Conservation (phyloP, 2,888 invertebrate species). For the Lepidocyrtoides sp. region DNA sequence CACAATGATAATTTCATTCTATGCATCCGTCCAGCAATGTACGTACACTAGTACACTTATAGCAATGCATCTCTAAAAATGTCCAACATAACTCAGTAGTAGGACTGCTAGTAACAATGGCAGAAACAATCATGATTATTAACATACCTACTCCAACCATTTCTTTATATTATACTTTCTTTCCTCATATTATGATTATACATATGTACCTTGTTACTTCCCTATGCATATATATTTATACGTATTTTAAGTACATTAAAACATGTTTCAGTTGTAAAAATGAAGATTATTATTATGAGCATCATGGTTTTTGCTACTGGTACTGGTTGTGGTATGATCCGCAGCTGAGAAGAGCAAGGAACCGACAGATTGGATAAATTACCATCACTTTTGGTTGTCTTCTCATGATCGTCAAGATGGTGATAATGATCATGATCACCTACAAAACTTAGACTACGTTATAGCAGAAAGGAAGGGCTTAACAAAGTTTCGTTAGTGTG, state of each 20-base stretch:
- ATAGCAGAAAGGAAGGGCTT: not conserved
- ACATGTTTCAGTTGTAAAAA: not conserved
- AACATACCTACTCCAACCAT: not conserved
- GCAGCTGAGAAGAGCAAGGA: constrained; percentile 61
- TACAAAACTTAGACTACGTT: not conserved
- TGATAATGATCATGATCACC: constrained; percentile 50
- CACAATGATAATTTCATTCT: not conserved
- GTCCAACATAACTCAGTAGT: not conserved
- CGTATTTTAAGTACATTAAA: too few relatives aligned
- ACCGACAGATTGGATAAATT: constrained; percentile 74
- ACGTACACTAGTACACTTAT: not conserved
- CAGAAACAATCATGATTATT: constrained; percentile 38
- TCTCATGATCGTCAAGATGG: constrained; percentile 38
- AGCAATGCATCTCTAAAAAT: not conserved
- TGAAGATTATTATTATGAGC: not conserved
- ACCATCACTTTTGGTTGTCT: constrained; percentile 52
- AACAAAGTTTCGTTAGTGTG: constrained; percentile 29
- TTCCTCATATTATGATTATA: too few relatives aligned
- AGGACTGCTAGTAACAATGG: not conserved
- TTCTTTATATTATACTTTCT: too few relatives aligned
- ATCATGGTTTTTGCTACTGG: constrained; percentile 48
- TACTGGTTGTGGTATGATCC: constrained; percentile 37
- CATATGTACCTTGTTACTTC: too few relatives aligned
- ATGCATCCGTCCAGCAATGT: not conserved
- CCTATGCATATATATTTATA: too few relatives aligned